Base-by-base conservation (phyloP, 2,797 vertebrate species). In the Sebastes umbrosus region DNA sequence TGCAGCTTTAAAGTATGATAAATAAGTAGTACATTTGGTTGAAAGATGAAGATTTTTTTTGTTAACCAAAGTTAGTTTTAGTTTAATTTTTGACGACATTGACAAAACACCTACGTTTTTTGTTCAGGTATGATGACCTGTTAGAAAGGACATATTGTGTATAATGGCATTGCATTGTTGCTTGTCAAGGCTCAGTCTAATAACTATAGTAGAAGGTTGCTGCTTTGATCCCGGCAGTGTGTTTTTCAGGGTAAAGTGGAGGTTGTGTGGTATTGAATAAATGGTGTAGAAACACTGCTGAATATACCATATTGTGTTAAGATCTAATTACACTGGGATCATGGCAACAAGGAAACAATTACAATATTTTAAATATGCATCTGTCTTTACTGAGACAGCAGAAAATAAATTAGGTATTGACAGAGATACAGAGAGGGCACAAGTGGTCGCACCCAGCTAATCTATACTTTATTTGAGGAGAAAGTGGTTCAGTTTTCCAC, bases 401-500 rank as follows among this genome's bases (percentile, higher is more conserved):
- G 75, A 87, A 91, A 88, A 83, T 88, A 90, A 90, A 92, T 91
- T 58, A 79, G 70, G 27, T 91, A 89, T 91, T 90, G 90, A 88
- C 87, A 82, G 75, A 54, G 46, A 83, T 52, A 66, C 77, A 43
- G 72, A 57, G 79, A 74, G 75, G 70, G 54, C 66, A 79, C 50
- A 31, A 78, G 62, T 73, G 43, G 50, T 81, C 83, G 82, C 73
- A 85, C 68, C 55, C 43, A 54, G 62, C 78, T 52, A 52, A 82
- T 73, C 68, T 74, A 57, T 79, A 52, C 46, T 77, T 79, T 71
- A 36, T 77, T 75, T 67, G 20, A 31, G 66, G 58, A 43, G n/a
- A 64, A 75, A 80, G 31, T 39, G 50, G 20, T 59, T 63, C 39
- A 39, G 20, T 55, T 79, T 78, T 50, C 32, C 22, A 68, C 57